Base-by-base conservation (phyloP, 2,888 invertebrate genomes). In the Incurvaria masculella region DNA sequence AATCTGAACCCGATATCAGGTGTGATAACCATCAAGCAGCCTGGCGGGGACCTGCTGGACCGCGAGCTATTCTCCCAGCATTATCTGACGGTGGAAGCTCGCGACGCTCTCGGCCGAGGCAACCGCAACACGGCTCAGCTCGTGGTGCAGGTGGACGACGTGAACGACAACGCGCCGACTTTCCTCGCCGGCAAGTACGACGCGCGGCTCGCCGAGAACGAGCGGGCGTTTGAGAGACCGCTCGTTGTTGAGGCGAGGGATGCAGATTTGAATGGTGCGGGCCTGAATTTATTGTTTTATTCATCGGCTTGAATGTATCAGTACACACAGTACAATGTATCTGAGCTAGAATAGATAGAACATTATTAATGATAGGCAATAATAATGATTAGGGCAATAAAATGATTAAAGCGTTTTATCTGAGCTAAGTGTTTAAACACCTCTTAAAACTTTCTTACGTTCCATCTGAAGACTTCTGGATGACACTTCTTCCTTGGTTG, bases 101-200 rank as follows among this genome's bases (percentile, higher is more conserved):
- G 93, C 47, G 97, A 97, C 63, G 88, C 92, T 66, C 80, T 90
- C 45, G 93, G 94, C 17, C 81, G 82, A 59, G 94, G 94, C 45
- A 90, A 90, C 69, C 82, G 93, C 46, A 94, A 93, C 62, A 89
- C 91, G 0, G 92, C 87, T 1, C 94, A 93, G 62, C 71, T 94
- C 14, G 83, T 91, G 4, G 82, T 94, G 4, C 88, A 89, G 57
- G 85, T 94, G 39, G 87, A 87, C 56, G 94, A 94, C 65, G 87
- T 91, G 0, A 96, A 96, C 59, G 96, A 96, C 61, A 94, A 96
- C 63, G 83, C 90, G 0, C 97, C 97, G 0, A 80, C 86, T 56
- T 97, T 96, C 64, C 68, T 87, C 1, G 91, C 91, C 52, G 86
- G 83, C 50, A 87, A 87, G 56, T 94, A 95, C 59, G 92, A 92